These are phyloP conservation scores for Unio pictorum DNA, from an alignment of 2,888 invertebrate genomes.

Conservation along the genomic window DNA sequence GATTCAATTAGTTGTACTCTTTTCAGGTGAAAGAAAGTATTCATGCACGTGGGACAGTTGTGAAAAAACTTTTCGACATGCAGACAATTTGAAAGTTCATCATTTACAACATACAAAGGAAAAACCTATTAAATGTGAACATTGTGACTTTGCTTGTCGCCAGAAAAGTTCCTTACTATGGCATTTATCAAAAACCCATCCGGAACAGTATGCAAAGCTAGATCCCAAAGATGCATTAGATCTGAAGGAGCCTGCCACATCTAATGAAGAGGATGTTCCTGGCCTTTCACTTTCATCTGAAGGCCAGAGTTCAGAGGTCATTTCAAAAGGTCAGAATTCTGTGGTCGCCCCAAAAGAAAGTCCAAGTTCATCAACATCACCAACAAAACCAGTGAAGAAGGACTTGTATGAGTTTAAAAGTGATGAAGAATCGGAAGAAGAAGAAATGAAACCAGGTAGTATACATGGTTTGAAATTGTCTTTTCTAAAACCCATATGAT, in stretches of 20 bases:
- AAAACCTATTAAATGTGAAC: slow-evolving; percentile 66
- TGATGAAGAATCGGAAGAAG: slow-evolving; percentile 58
- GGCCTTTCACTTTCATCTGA: background rate
- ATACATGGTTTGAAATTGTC: too few relatives aligned
- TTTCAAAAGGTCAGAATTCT: slow-evolving; percentile 12
- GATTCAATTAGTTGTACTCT: slow-evolving; percentile 2
- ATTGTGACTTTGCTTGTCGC: slow-evolving; percentile 67
- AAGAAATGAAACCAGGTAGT: slow-evolving; percentile 41
- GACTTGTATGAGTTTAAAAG: slow-evolving; percentile 63
- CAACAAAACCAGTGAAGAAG: slow-evolving; percentile 21
- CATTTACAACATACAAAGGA: slow-evolving; percentile 67
- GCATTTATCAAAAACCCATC: slow-evolving; percentile 57
- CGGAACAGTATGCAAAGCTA: slow-evolving; percentile 14
- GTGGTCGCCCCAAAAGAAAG: background rate
- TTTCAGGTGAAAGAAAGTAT: slow-evolving; percentile 67
- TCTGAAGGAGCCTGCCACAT: too few relatives aligned
- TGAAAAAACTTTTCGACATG: slow-evolving; percentile 67
- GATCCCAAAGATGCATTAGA: too few relatives aligned
- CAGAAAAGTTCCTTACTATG: slow-evolving; percentile 67
- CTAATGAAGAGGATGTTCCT: background rate
- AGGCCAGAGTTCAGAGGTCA: background rate
- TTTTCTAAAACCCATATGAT: too few relatives aligned
- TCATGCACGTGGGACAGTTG: slow-evolving; percentile 66
- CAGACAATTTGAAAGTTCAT: slow-evolving; percentile 68
- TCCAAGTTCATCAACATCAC: too few relatives aligned